A percentile compares a stretch with the other conserved stretches of the same genome.
phyloP scores from a whole-genome alignment of 2,113 vertebrate species.

The Ciconia stormi region DNA sequence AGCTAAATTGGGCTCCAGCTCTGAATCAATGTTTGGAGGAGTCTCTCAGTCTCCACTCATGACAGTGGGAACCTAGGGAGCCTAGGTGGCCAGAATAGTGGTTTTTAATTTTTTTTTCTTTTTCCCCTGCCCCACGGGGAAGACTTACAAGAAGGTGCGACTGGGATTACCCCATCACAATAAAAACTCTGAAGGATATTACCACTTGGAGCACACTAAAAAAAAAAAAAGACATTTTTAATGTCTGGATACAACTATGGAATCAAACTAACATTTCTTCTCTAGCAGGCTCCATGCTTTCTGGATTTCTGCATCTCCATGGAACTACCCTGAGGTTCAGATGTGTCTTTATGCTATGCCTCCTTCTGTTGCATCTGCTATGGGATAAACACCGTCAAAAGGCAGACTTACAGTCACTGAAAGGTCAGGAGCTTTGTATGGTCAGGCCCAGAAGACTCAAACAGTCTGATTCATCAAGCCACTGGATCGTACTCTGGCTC shows the following conservation, averaged over 20 bases:
- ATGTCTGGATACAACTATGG: not conserved
- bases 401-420: not conserved
- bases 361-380: not conserved
- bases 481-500: not conserved
- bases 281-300: not conserved
- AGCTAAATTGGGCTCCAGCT: not conserved
- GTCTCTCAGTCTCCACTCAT: not conserved
- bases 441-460: not conserved
- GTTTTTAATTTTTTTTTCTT: too few relatives aligned
- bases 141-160: not conserved
- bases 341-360: not conserved
- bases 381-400: not conserved
- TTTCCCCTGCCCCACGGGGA: not conserved
- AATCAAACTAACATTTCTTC: not conserved
- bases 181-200: not conserved
- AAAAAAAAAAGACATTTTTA: not conserved
- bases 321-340: not conserved
- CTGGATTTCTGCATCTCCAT: not conserved
- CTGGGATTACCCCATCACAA: not conserved
- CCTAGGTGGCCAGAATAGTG: not conserved
- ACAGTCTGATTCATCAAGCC: not conserved
- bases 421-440: not conserved
- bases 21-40: not conserved
- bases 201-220: not conserved
- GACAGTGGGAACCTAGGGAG: not conserved